A percentile compares a stretch with the other conserved stretches of the same genome.
Conservation (phyloP, 37 sponge, comb jelly and placozoan species). For the Haliclona indistincta region DNA sequence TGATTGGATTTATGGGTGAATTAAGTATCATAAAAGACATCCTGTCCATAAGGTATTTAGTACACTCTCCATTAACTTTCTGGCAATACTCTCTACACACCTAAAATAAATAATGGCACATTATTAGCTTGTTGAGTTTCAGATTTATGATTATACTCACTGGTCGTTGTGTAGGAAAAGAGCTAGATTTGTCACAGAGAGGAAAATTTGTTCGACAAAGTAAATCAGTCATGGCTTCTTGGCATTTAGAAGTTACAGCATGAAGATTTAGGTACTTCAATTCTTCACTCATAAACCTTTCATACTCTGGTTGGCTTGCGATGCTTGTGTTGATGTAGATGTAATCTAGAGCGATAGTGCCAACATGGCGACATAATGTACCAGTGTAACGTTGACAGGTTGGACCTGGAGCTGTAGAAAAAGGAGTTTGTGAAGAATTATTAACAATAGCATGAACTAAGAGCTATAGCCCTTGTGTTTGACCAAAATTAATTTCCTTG, state of each 20-base stretch:
- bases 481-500: too few relatives aligned
- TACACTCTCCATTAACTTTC: background rate
- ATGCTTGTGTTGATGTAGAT: constrained; percentile 34
- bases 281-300: background rate
- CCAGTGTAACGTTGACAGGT: constrained; percentile 20
- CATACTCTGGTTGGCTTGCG: constrained; percentile 1
- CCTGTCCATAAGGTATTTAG: too few relatives aligned
- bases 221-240: constrained; percentile 12
- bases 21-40: too few relatives aligned
- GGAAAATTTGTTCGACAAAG: constrained; percentile 54
- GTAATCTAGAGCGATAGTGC: constrained; percentile 41
- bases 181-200: constrained; percentile 52
- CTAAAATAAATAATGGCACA: too few relatives aligned
- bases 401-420: constrained; percentile 25
- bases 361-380: constrained; percentile 10
- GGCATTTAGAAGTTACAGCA: constrained; percentile 3
- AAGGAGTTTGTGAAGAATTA: too few relatives aligned
- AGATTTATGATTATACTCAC: background rate
- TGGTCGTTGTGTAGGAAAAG: constrained; percentile 16
- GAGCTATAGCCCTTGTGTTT: too few relatives aligned
- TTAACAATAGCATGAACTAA: too few relatives aligned
- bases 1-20: too few relatives aligned
- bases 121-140: too few relatives aligned
- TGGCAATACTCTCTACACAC: background rate
- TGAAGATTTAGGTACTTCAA: background rate